Base-by-base conservation (phyloP, 2,888 invertebrate species). In the Lamellibrachia satsuma region DNA sequence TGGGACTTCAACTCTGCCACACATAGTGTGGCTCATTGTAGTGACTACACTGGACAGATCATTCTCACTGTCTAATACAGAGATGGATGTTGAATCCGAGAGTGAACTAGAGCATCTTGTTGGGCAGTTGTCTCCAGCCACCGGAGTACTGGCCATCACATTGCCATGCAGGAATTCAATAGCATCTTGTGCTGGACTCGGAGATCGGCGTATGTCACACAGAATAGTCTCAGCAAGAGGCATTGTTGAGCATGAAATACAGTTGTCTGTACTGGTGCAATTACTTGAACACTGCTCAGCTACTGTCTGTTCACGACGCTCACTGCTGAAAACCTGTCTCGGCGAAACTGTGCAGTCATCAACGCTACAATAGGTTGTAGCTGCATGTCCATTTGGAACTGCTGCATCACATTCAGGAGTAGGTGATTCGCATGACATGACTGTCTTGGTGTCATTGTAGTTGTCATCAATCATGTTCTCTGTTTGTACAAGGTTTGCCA, bases 401-500 rank as follows among this genome's bases (percentile, higher is more conserved):
- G 75, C n/a, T n/a, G 6, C 75, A 22, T 11, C 75, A 75, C 75
- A 75, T 75, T n/a, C 75, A 6, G 75, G 6, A 75, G 75, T 22
- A 75, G 75, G 75, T 75, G 75, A 75, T 15, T 75, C 75, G n/a
- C 75, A 75, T 22, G 75, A 75, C 22, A n/a, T 75, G 22, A 75
- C 75, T 22, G 75, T 75, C 75, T 75, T 75, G 22, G 75, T 75
- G 75, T 75, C 75, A 6, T 75, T 75, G 75, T 75, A 75, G 75
- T 75, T 75, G 75, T 75, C 75, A 75, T 75, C 75, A 75, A 75
- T 75, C 75, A 75, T 75, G n/a, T 75, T 75, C n/a, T 75, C 75
- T 22, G 75, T 75, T 22, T 75, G 75, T 22, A 75, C 22, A 15
- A 75, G 75, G 75, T 22, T 75, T 22, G 75, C 75, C 75, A 75